Conservation (phyloP, 2,888 invertebrate genomes). For the Ochropleura leucogaster region DNA sequence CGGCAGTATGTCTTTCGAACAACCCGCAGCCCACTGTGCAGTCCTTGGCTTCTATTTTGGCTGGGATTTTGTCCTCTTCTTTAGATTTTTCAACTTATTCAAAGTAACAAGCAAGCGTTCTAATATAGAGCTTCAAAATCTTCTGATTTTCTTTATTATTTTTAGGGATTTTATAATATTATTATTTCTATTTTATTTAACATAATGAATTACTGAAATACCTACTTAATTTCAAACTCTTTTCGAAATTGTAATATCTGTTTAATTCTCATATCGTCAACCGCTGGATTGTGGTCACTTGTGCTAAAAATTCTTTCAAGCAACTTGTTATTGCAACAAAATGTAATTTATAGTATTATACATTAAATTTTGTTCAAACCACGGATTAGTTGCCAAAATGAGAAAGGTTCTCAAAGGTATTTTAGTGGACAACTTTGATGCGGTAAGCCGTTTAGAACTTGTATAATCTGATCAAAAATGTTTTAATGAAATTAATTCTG, state of each 20-base stretch:
- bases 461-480: conserved; percentile 31
- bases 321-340: conserved; percentile 25
- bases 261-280: conserved; percentile 15
- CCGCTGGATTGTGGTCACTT: conserved; percentile 34
- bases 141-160: background rate
- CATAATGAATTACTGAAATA: background rate
- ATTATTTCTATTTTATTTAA: background rate
- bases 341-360: background rate
- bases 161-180: background rate
- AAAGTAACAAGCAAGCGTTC: background rate
- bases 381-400: conserved; percentile 46
- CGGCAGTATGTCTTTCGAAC: too few relatives aligned
- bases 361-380: conserved; percentile 33
- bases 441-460: conserved; percentile 46
- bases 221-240: background rate
- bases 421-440: conserved; percentile 39
- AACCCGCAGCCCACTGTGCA: too few relatives aligned
- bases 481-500: conserved; percentile 32
- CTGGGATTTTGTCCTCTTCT: background rate
- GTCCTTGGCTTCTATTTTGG: background rate
- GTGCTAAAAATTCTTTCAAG: conserved; percentile 23
- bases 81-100: background rate
- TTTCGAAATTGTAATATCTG: conserved; percentile 14
- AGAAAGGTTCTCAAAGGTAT: conserved; percentile 42
- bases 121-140: too few relatives aligned